Base-by-base conservation (phyloP, 2,797 vertebrate species). In the Sebastes taczanowskii region DNA sequence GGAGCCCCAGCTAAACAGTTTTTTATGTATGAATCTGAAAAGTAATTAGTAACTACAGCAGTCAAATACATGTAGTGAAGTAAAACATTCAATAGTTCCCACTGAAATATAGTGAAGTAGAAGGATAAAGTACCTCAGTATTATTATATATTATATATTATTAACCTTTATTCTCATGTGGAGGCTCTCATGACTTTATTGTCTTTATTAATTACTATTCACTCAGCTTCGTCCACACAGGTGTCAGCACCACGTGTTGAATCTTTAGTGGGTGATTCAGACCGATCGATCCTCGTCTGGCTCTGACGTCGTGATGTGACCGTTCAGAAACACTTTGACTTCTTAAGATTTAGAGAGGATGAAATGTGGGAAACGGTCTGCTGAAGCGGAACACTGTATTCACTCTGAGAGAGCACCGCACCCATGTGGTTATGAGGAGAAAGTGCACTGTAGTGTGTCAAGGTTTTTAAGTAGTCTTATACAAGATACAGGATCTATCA, bases 181-280 rank as follows among this genome's bases (percentile, higher is more conserved):
- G 30, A 32, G 30, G 30, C 30, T 32, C n/a, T 62, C 23, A 16
- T 63, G 13, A n/a, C 25, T 38, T 60, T 72, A 25, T n/a, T 18
- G 16, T 29, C 22, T 61, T n/a, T 38, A 10, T 32, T n/a, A 27
- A 35, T 58, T 23, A 27, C 63, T 6, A 22, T 9, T 74, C 49
- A 78, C 78, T 68, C 23, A 6, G 23, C 62, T 34, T n/a, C 32
- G 53, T 69, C 49, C 32, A 38, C 77, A 29, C 62, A 52, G 71
- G 74, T 49, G 25, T 77, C 25, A 49, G 73, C 68, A 71, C 23
- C 52, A 80, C 73, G 79, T 52, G 83, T 38, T 80, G 80, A 86
- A 85, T 92, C 67, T 83, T 86, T 52, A 85, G 71, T 58, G 79
- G 80, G 72, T 93, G 92, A 94, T 87, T 95, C 91, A 92, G 78